phyloP scores from a whole-genome alignment of 2,888 invertebrate genomes.

The Limnephilus marmoratus region DNA sequence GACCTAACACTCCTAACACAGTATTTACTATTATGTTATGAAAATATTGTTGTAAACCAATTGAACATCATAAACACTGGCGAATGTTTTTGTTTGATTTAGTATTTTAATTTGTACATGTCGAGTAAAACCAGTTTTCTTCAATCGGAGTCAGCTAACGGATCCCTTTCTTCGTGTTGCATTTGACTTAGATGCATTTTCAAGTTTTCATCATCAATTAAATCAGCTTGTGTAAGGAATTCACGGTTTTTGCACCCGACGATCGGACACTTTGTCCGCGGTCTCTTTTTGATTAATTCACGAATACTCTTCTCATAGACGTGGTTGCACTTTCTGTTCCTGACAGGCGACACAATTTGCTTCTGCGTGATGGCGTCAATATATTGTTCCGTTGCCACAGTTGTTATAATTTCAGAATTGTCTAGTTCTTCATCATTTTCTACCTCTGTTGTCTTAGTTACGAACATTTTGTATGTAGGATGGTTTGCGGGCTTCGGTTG shows the following conservation, averaged over 20 bases:
- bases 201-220: conserved; percentile 39
- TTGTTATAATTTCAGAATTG: conserved; percentile 45
- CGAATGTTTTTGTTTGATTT: neutral
- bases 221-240: conserved; percentile 24
- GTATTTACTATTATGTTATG: neutral
- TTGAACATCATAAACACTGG: neutral
- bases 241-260: conserved; percentile 44
- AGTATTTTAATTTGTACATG: neutral
- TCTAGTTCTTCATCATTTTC: conserved; percentile 3
- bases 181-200: conserved; percentile 37
- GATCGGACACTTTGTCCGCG: conserved; percentile 34
- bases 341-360: conserved; percentile 50
- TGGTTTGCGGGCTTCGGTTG: conserved; percentile 40
- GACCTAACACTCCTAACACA: neutral
- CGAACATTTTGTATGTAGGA: conserved; percentile 10
- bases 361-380: conserved; percentile 56
- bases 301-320: conserved; percentile 55
- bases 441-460: neutral
- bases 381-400: conserved; percentile 46
- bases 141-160: conserved; percentile 35
- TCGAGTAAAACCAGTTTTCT: neutral
- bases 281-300: conserved; percentile 33
- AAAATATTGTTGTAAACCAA: neutral
- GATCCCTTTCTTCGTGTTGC: conserved; percentile 21
- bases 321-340: conserved; percentile 53